Evolutionary conservation across 92 coral and sea anemone species (phyloP), one percentile per base, ranked within the genome.

Genomic region (Palythoa caribaeorum): DNA sequence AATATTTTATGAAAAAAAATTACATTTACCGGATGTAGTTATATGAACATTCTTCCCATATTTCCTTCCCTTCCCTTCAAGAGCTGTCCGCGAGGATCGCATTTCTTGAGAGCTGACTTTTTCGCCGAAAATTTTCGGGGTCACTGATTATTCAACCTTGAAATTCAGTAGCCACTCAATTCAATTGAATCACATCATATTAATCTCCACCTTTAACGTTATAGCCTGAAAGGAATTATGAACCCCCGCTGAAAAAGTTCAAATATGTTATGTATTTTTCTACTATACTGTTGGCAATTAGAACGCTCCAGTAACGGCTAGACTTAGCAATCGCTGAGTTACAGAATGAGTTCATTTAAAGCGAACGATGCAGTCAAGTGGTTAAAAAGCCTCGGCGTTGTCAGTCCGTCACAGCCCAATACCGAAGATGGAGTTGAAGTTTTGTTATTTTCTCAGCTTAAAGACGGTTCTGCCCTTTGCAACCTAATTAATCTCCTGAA

Each of bases 391-490:
- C 77, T 95, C 59, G 93, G 98, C 20, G 86, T 95, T 51, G 51
- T 93, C 54, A 90, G 88, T 52, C 84, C 86, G 75, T 79, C 87
- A 55, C 88, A 89, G 40, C 71, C 81, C 14, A 50, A 85, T 62
- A 76, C 76, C 71, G 91, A 90, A 3, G 80, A 87, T 68, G 90
- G 65, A 68, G 65, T 68, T 51, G 96, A 87, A 38, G 85, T 57
- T 70, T 79, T 73, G 80, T 91, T 90, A 44, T 21, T 75, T 84
- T 89, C 87, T 15, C 80, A 73, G 55, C 93, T 95, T 71, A 91
- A 81, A 84, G 92, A 95, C 84, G 96, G 96, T 14, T 71, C 90
- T 36, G 69, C 88, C 28, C 92, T 95, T 57, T 95, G 98, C 79
- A 92, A 86, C 87, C 88, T 95, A 54, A 77, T 95, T 63, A 95